Conservation (phyloP, 2,888 invertebrate species). For the Tribolium freemani region DNA sequence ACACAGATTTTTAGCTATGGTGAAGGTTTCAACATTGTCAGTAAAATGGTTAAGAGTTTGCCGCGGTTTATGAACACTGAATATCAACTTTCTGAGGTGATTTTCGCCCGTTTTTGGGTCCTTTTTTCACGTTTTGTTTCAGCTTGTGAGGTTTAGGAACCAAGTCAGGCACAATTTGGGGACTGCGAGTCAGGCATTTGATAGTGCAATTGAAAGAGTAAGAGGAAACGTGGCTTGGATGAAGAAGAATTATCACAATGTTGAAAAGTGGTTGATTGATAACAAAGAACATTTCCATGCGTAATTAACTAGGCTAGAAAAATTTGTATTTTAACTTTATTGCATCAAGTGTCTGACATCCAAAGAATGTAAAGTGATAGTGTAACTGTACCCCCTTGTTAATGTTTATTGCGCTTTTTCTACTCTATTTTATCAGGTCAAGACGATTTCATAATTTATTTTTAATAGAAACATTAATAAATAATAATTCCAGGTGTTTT, state of each 20-base stretch:
- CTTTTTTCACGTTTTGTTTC: slow-evolving; percentile 33
- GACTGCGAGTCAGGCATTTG: slow-evolving; percentile 69
- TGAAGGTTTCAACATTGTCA: slow-evolving; percentile 71
- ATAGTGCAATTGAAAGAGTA: slow-evolving; percentile 71
- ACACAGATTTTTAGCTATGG: slow-evolving; percentile 67
- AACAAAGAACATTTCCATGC: slow-evolving; percentile 43
- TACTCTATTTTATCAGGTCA: not conserved
- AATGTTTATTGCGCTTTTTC: not conserved
- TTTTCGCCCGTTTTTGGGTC: no score
- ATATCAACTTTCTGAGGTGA: slow-evolving; percentile 63
- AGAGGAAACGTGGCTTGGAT: slow-evolving; percentile 73
- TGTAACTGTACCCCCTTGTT: not conserved
- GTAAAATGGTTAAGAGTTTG: slow-evolving; percentile 70
- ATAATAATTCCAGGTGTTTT: not conserved
- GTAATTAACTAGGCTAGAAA: not conserved
- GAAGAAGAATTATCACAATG: slow-evolving; percentile 68
- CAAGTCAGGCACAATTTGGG: slow-evolving; percentile 67
- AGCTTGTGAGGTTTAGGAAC: slow-evolving; percentile 66
- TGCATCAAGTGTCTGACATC: not conserved
- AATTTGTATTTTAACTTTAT: not conserved
- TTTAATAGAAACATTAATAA: not conserved
- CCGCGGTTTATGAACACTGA: slow-evolving; percentile 72
- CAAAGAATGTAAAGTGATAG: not conserved
- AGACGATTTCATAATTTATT: not conserved
- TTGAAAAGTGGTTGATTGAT: slow-evolving; percentile 63